Evolutionary conservation across 2,797 vertebrate species (phyloP).

Genomic region (Etheostoma perlongum): DNA sequence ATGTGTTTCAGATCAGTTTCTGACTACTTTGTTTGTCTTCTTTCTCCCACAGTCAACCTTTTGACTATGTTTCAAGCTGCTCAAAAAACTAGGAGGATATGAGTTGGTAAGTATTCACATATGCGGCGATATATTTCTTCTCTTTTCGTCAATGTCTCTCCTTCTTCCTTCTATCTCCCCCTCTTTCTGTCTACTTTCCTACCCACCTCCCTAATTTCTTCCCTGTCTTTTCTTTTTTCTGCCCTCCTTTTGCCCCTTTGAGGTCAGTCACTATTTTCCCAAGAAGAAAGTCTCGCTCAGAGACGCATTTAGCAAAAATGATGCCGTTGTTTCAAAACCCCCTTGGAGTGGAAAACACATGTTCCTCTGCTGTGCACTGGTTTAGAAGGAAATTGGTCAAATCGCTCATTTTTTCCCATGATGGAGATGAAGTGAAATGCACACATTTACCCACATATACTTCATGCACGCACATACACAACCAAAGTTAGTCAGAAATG

Average conservation of each 20-base stretch:
- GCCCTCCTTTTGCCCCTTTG: slow-evolving; percentile 64
- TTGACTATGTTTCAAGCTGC: slow-evolving; percentile 99
- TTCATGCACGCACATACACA: slow-evolving; percentile 32
- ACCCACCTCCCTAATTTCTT: slow-evolving; percentile 23
- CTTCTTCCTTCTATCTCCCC: slow-evolving; percentile 9
- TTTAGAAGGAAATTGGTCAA: slow-evolving; percentile 93
- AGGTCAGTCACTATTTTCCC: slow-evolving; percentile 74
- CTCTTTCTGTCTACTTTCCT: slow-evolving; percentile 28
- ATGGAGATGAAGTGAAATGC: slow-evolving; percentile 90
- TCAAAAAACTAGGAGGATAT: slow-evolving; percentile 99
- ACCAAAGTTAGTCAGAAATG: slow-evolving; percentile 41
- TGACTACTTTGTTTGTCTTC: slow-evolving; percentile 87
- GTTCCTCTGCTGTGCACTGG: slow-evolving; percentile 89
- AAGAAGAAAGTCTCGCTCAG: slow-evolving; percentile 84
- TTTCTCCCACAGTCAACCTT: slow-evolving; percentile 99
- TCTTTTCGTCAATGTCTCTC: slow-evolving; percentile 40
- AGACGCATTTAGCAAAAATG: slow-evolving; percentile 91
- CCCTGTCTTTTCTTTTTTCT: slow-evolving; percentile 38
- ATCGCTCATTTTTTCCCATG: slow-evolving; percentile 93
- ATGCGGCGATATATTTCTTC: slow-evolving; percentile 73
- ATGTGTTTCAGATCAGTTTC: slow-evolving; percentile 60
- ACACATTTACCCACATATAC: slow-evolving; percentile 28
- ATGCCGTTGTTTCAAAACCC: slow-evolving; percentile 91
- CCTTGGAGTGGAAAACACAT: slow-evolving; percentile 95
- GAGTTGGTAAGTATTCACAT: slow-evolving; percentile 97